Evolutionary conservation across 2,888 invertebrate genomes (phyloP).

Genomic region (Arge pagana): DNA sequence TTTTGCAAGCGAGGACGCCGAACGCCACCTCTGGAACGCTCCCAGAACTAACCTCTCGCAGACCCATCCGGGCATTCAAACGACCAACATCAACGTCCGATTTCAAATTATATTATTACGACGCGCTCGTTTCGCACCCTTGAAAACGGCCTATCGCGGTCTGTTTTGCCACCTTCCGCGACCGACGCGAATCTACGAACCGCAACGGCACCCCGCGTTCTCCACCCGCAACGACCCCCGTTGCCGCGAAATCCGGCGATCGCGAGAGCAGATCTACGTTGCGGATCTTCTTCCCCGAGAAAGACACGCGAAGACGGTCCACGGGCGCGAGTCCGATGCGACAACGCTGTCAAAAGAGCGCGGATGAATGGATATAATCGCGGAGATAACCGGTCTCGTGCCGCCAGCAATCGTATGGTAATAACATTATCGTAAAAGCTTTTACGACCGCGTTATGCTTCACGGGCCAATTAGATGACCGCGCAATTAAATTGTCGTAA

Average conservation of each 20-base stretch:
- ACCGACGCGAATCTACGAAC: background rate
- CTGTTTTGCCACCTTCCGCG: background rate
- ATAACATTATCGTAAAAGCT: slow-evolving; percentile 46
- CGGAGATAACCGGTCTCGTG: slow-evolving; percentile 31
- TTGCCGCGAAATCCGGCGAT: background rate
- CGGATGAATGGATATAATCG: slow-evolving; percentile 21
- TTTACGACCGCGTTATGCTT: slow-evolving; percentile 50
- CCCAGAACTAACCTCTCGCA: slow-evolving; percentile 56
- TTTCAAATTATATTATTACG: slow-evolving; percentile 22
- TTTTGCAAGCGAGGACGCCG: slow-evolving; percentile 39
- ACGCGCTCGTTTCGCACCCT: slow-evolving; percentile 6
- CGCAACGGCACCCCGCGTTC: background rate
- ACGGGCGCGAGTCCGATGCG: background rate
- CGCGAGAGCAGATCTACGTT: too few relatives aligned
- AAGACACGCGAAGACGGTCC: too few relatives aligned
- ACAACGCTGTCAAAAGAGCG: too few relatives aligned
- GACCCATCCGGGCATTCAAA: slow-evolving; percentile 62
- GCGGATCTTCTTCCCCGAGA: too few relatives aligned
- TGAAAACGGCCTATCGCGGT: background rate
- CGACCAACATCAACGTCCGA: slow-evolving; percentile 61
- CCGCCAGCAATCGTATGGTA: slow-evolving; percentile 15
- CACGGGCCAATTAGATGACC: slow-evolving; percentile 52
- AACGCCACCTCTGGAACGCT: slow-evolving; percentile 60
- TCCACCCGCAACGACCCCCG: background rate
- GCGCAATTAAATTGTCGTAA: slow-evolving; percentile 56